Base-by-base conservation (phyloP, 2,113 vertebrate species). In the Bubalus kerabau region DNA sequence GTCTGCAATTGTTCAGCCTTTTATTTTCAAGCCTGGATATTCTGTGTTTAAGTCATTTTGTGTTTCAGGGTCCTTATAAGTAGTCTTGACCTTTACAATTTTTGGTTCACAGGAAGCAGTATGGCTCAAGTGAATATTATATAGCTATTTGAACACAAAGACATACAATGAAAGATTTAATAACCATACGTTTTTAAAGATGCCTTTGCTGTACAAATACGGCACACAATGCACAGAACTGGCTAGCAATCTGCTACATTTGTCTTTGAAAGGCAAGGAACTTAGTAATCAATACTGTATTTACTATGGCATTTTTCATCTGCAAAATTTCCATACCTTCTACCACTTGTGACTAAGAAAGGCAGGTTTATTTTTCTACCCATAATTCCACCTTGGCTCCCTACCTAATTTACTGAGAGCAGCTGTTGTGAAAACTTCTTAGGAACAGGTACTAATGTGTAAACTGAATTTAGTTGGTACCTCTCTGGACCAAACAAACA, bases 161-260 rank as follows among this genome's bases (percentile, higher is more conserved):
- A 48, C 6, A 46, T 43, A 28, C 2, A 64, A 81, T 91, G 56
- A 82, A 84, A 95, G 43, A 91, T 4, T 93, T 96, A 26, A 54
- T 64, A 82, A 94, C 80, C 46, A 84, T 74, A 87, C 91, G 62
- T 76, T 96, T 86, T 40, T 95, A 32, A 88, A 82, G 78, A 96
- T 43, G 50, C 9, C 92, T 96, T 23, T 90, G 43, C 56, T 94
- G 17, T 78, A 81, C 36, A 94, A 95, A 97, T 67, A 88, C 21
- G 64, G 76, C 32, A 52, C 2, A 71, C 23, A 89, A 52, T 30
- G 12, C 84, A 85, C 32, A 95, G 54, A 91, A 76, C 23, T 21
- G n/a, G 56, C 32, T 9, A 89, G 32, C 46, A 78, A 62, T 97
- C 90, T 83, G 50, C 43, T 28, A 40, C 15, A 67, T 93, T 60